phyloP scores from a whole-genome alignment of 2,113 vertebrate genomes.

The Saguinus imperator region DNA sequence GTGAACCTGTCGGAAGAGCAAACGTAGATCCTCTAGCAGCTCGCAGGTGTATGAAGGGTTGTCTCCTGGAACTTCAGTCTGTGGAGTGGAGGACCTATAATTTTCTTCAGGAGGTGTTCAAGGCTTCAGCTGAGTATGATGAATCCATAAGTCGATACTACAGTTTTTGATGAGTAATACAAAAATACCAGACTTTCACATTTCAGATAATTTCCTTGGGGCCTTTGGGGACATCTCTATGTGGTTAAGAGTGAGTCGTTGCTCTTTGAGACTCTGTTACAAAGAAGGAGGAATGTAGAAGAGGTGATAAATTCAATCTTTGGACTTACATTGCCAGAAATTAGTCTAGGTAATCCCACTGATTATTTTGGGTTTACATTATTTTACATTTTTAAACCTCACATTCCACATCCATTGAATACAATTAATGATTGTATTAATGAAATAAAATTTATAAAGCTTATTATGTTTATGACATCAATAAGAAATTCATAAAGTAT shows the following conservation, averaged over 20 bases:
- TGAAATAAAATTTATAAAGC: not conserved
- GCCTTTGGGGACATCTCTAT: not conserved
- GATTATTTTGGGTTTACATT: not conserved
- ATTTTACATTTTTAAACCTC: not conserved
- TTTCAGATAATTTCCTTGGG: not conserved
- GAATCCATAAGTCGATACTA: not conserved
- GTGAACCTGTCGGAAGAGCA: too few relatives aligned
- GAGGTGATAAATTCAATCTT: not conserved
- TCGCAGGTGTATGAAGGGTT: too few relatives aligned
- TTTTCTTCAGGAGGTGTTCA: too few relatives aligned
- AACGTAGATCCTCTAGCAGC: too few relatives aligned
- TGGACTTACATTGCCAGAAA: not conserved
- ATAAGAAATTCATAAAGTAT: not conserved
- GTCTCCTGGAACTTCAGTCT: too few relatives aligned
- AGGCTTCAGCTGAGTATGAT: too few relatives aligned
- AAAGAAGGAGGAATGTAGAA: not conserved
- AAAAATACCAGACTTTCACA: not conserved
- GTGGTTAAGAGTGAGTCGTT: not conserved
- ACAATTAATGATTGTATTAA: not conserved
- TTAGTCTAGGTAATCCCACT: not conserved
- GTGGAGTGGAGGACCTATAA: too few relatives aligned
- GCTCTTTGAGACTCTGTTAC: not conserved
- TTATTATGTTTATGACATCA: not conserved
- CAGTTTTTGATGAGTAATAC: not conserved
- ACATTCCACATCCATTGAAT: not conserved